Percentiles rank a stretch among this genome's conserved stretches.
These are phyloP conservation scores for Lepas anatifera DNA, from an alignment of 2,888 invertebrate genomes.

Conservation along the genomic window DNA sequence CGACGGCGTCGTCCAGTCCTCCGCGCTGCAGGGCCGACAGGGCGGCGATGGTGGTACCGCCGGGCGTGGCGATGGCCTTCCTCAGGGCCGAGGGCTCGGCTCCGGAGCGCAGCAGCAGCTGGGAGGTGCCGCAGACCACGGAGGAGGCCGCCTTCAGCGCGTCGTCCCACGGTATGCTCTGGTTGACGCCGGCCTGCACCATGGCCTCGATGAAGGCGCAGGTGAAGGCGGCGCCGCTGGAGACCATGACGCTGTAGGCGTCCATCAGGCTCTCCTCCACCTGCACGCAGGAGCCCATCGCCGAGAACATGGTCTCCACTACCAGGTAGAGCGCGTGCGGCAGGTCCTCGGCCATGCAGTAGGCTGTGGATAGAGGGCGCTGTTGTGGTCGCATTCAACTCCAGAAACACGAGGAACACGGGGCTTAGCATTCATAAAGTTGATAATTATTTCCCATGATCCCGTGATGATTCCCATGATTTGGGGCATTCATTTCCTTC, in stretches of 20 bases:
- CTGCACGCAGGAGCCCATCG: slow-evolving; percentile 10
- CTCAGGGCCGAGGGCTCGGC: background rate
- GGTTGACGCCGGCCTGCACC: background rate
- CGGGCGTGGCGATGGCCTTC: background rate
- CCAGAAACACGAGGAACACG: too few species aligned
- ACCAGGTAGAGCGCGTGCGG: slow-evolving; percentile 10
- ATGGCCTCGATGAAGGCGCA: slow-evolving; percentile 8
- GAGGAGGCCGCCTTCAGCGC: background rate
- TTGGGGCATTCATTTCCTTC: too few species aligned
- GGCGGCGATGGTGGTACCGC: slow-evolving; percentile 1
- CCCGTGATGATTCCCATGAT: too few species aligned
- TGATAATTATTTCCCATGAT: too few species aligned
- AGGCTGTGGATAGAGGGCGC: too few species aligned
- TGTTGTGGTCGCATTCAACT: too few species aligned
- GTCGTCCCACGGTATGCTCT: background rate
- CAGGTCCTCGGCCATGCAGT: background rate
- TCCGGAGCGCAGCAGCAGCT: background rate
- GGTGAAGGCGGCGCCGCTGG: slow-evolving; percentile 13
- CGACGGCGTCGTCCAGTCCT: too few species aligned
- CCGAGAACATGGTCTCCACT: slow-evolving; percentile 11
- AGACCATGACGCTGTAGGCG: background rate
- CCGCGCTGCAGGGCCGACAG: slow-evolving; percentile 10
- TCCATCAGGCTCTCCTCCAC: slow-evolving; percentile 11
- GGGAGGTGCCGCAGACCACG: background rate
- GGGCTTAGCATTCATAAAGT: too few species aligned